These are phyloP conservation scores for Drosophila kepulauana DNA, from an alignment of 1,140 invertebrate genomes.

Conservation along the genomic window DNA sequence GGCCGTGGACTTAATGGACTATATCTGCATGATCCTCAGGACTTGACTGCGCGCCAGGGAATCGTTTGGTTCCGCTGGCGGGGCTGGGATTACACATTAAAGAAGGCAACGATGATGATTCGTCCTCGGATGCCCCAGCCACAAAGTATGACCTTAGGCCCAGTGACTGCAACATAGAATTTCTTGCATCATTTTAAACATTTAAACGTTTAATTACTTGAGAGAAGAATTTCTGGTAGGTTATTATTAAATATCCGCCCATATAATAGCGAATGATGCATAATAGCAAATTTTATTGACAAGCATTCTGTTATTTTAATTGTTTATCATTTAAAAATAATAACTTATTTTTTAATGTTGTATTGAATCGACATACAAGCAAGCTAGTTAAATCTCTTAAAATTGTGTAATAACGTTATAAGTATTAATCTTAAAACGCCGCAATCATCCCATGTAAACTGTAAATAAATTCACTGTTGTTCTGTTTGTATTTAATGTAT, in stretches of 20 bases:
- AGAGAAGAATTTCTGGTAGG: conserved; percentile 42
- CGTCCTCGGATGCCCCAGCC: conserved; percentile 87
- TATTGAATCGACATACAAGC: conserved; percentile 38
- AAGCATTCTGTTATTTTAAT: conserved; percentile 57
- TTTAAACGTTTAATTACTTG: conserved; percentile 45
- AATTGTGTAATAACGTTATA: conserved; percentile 53
- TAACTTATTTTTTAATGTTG: conserved; percentile 61
- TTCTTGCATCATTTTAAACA: conserved; percentile 29
- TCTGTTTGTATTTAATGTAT: conserved; percentile 42
- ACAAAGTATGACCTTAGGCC: conserved; percentile 52
- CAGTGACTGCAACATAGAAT: conserved; percentile 42
- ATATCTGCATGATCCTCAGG: conserved; percentile 94
- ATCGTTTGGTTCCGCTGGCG: conserved; percentile 98
- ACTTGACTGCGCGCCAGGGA: conserved; percentile 94
- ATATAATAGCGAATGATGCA: conserved; percentile 61
- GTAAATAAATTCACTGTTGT: conserved; percentile 55
- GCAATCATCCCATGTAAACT: conserved; percentile 53
- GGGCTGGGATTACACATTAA: conserved; percentile 96
- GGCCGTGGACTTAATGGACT: conserved; percentile 94
- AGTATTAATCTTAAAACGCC: conserved; percentile 53
- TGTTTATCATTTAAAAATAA: conserved; percentile 59
- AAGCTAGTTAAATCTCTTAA: conserved; percentile 47
- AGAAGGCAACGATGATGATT: conserved; percentile 96
- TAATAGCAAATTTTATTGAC: conserved; percentile 54
- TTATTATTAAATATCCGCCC: conserved; percentile 47